Conservation (phyloP, 2,888 invertebrate genomes). For the Phragmatobia fuliginosa region DNA sequence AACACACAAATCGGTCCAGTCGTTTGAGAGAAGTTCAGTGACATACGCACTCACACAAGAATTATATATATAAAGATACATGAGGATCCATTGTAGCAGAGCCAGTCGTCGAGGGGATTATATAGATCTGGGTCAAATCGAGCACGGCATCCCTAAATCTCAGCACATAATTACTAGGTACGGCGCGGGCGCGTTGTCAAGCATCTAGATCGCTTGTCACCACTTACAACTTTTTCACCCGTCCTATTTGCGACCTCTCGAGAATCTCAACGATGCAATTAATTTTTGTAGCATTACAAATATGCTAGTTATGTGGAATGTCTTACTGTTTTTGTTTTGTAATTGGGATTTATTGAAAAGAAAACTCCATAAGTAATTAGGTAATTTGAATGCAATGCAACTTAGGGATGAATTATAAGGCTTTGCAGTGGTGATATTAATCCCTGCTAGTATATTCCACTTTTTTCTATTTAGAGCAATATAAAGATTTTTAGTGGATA, state of each 20-base stretch:
- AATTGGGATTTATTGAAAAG: background rate
- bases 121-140: conserved; percentile 71
- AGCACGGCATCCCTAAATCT: conserved; percentile 68
- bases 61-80: conserved; percentile 57
- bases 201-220: conserved; percentile 60
- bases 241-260: conserved; percentile 50
- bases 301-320: conserved; percentile 3
- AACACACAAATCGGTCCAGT: too few relatives aligned
- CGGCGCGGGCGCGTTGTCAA: conserved; percentile 57
- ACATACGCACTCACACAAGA: too few relatives aligned
- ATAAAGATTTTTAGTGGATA: background rate
- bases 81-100: conserved; percentile 55
- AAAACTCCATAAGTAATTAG: background rate
- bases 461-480: background rate
- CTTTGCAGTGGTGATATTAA: background rate
- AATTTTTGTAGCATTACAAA: conserved; percentile 21
- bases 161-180: conserved; percentile 72
- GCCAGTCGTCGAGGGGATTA: conserved; percentile 63
- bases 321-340: conserved; percentile 6
- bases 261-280: conserved; percentile 43
- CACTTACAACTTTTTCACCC: conserved; percentile 68
- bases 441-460: background rate
- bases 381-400: background rate
- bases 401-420: background rate
- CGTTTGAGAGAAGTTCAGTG: too few relatives aligned